A percentile compares a stretch with the other conserved stretches of the same genome.
Evolutionary conservation across 2,888 invertebrate species (phyloP).

Genomic region (Dimorphilus gyrociliatus): DNA sequence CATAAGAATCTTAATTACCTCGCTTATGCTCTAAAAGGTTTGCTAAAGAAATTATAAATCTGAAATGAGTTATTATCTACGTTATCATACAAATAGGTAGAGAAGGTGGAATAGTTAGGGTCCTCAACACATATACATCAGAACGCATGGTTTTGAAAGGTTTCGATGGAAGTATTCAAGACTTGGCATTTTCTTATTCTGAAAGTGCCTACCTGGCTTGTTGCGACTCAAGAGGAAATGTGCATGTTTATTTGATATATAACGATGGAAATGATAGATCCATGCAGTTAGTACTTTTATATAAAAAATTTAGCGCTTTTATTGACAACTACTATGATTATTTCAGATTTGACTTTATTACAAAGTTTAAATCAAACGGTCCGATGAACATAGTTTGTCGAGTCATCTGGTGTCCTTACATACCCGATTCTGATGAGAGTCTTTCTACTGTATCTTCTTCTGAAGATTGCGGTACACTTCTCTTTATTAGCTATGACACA

Average conservation of each 20-base stretch:
- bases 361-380: too few relatives aligned
- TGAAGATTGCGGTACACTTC: constrained; percentile 43
- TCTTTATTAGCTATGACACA: constrained; percentile 63
- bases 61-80: too few relatives aligned
- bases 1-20: constrained; percentile 68
- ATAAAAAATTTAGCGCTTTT: too few relatives aligned
- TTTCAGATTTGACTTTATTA: too few relatives aligned
- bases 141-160: constrained; percentile 66
- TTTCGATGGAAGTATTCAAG: constrained; percentile 70
- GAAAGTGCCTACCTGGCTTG: too few relatives aligned
- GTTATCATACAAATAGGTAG: constrained; percentile 15
- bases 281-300: too few relatives aligned
- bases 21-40: constrained; percentile 83
- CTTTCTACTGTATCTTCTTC: constrained; percentile 48
- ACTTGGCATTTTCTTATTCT: constrained; percentile 76
- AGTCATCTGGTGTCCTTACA: constrained; percentile 84
- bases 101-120: constrained; percentile 52
- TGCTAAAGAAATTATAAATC: too few relatives aligned
- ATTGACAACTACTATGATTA: too few relatives aligned
- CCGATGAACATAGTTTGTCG: too few relatives aligned
- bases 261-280: too few relatives aligned
- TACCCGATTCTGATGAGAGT: constrained; percentile 44
- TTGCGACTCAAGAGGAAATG: too few relatives aligned
- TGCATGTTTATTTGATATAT: too few relatives aligned
- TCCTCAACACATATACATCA: constrained; percentile 59